phyloP scores from a whole-genome alignment of 2,888 invertebrate species.

The Glyphotaelius pellucidus region DNA sequence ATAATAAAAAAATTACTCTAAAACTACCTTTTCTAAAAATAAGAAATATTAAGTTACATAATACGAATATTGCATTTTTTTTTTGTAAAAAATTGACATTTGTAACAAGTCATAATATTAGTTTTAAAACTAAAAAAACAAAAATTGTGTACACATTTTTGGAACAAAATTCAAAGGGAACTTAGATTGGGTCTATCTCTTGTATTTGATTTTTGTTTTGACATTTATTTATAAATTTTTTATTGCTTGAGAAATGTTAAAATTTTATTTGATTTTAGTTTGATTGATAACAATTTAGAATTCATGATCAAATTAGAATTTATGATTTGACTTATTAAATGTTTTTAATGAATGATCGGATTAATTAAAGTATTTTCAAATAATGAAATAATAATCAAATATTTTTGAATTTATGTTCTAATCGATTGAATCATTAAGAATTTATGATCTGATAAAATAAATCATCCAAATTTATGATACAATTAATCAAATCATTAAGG shows the following conservation, averaged over 20 bases:
- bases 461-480: not conserved
- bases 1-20: not conserved
- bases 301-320: not conserved
- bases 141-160: not conserved
- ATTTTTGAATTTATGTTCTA: too few species aligned
- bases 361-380: too few species aligned
- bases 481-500: not conserved
- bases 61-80: conserved; percentile 14
- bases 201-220: not conserved
- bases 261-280: not conserved
- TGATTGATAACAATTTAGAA: not conserved
- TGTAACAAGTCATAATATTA: not conserved
- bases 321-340: too few species aligned
- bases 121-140: not conserved
- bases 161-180: not conserved
- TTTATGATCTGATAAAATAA: not conserved
- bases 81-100: conserved; percentile 32
- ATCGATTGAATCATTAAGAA: not conserved
- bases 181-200: not conserved
- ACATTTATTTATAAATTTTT: not conserved
- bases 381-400: too few species aligned
- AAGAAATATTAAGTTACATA: not conserved
- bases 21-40: not conserved
- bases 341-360: too few species aligned
- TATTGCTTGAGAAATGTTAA: too few species aligned